Conservation (phyloP, 92 coral and sea anemone genomes). For the Montipora capitata region DNA sequence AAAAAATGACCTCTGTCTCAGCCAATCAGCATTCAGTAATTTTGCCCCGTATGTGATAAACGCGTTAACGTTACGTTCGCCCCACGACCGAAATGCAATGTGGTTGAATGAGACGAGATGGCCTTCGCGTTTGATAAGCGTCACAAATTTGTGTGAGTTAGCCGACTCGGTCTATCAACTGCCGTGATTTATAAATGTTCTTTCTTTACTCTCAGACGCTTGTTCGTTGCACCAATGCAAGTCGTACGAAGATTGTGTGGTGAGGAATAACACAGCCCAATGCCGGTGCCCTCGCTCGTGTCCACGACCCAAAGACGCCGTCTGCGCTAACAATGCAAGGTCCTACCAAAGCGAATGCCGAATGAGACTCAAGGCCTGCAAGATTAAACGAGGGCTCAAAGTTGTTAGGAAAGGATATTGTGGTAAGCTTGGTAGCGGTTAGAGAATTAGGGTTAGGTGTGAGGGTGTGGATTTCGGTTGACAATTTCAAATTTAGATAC, state of each 20-base stretch:
- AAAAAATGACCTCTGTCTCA: too few relatives aligned
- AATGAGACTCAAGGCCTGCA: slow-evolving; percentile 88
- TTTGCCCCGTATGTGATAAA: too few relatives aligned
- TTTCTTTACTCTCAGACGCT: slow-evolving; percentile 55
- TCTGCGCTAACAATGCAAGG: slow-evolving; percentile 88
- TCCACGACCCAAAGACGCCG: slow-evolving; percentile 61
- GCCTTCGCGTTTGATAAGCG: too few relatives aligned
- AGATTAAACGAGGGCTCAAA: slow-evolving; percentile 46
- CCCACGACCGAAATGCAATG: too few relatives aligned
- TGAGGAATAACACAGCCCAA: slow-evolving; percentile 73
- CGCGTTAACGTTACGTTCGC: too few relatives aligned
- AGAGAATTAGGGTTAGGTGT: too few relatives aligned
- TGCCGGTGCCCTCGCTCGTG: slow-evolving; percentile 88
- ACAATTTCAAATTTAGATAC: too few relatives aligned
- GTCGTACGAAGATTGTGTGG: slow-evolving; percentile 80
- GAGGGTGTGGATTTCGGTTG: too few relatives aligned
- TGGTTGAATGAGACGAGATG: too few relatives aligned
- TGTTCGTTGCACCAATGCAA: slow-evolving; percentile 80
- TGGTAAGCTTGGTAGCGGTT: slow-evolving; percentile 61
- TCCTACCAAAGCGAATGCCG: slow-evolving; percentile 80
- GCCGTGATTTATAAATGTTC: background rate
- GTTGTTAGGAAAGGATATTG: slow-evolving; percentile 84
- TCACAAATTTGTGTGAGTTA: too few relatives aligned
- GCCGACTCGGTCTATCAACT: background rate
- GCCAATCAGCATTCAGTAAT: too few relatives aligned